Evolutionary conservation across 2,797 vertebrate species (phyloP).

Genomic region (Sitta carolinensis): DNA sequence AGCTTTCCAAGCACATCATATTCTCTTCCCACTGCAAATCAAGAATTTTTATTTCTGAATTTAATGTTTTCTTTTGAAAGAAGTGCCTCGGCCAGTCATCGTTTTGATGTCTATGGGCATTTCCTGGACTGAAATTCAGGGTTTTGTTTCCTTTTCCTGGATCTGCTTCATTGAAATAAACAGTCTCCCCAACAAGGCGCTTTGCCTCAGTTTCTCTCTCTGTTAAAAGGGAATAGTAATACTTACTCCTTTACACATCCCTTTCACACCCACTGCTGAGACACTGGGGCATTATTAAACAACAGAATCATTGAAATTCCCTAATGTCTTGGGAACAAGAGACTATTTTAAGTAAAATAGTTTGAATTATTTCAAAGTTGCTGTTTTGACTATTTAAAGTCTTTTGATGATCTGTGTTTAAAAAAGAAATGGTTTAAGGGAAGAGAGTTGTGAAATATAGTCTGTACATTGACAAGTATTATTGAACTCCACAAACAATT

Average conservation of each 20-base stretch:
- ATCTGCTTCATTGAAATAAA: background rate
- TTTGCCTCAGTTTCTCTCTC: background rate
- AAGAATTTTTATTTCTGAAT: background rate
- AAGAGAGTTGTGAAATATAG: background rate
- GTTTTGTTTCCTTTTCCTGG: background rate
- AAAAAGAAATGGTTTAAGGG: background rate
- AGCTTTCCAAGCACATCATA: background rate
- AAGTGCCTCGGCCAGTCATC: background rate
- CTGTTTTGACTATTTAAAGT: background rate
- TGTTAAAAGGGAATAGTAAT: background rate
- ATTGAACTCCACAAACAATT: background rate
- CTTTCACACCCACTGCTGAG: background rate
- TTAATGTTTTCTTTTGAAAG: background rate
- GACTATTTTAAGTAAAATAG: background rate
- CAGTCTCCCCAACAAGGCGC: fast-evolving
- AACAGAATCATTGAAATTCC: background rate
- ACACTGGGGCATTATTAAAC: background rate
- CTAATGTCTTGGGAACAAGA: background rate
- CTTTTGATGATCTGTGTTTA: background rate
- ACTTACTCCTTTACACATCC: background rate
- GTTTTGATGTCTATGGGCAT: background rate
- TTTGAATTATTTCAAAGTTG: background rate
- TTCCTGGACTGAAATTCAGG: background rate
- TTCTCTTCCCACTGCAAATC: background rate
- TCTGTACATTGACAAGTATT: background rate